A percentile compares a stretch with the other conserved stretches of the same genome.
These are phyloP conservation scores for Colletes gigas DNA, from an alignment of 1,140 invertebrate genomes.

Conservation along the genomic window DNA sequence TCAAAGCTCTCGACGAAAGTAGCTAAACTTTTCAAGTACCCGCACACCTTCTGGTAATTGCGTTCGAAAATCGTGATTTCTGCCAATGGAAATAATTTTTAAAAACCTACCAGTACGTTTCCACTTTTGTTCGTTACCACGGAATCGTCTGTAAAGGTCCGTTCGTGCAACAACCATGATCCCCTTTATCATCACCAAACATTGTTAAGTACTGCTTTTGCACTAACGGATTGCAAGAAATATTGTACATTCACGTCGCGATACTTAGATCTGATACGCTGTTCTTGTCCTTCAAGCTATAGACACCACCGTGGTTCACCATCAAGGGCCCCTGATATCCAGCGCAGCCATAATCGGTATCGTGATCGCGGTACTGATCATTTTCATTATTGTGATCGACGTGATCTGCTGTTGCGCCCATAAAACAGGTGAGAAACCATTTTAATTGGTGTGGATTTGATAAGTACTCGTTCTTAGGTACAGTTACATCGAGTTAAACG, in stretches of 20 bases:
- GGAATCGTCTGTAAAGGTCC: background rate
- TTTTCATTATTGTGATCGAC: conserved; percentile 90
- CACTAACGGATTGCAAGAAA: conserved; percentile 75
- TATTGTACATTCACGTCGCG: background rate
- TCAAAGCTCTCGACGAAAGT: too few relatives aligned
- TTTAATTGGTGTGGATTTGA: background rate
- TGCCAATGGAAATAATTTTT: too few relatives aligned
- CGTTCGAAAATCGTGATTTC: too few relatives aligned
- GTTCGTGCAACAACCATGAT: background rate
- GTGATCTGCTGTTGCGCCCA: conserved; percentile 87
- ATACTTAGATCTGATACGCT: background rate
- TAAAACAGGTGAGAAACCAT: conserved; percentile 77
- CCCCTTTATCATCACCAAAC: conserved; percentile 74
- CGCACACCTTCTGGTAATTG: too few relatives aligned
- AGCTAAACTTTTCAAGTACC: too few relatives aligned
- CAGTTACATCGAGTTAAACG: too few relatives aligned
- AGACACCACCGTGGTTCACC: conserved; percentile 82
- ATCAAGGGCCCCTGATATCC: conserved; percentile 84
- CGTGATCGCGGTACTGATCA: conserved; percentile 86
- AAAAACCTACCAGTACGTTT: conserved; percentile 76
- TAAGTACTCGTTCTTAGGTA: background rate
- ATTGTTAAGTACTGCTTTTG: conserved; percentile 78
- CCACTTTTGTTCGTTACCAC: background rate
- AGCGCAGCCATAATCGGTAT: conserved; percentile 90
- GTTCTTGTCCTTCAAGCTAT: conserved; percentile 80